Base-by-base conservation (phyloP, 2,888 invertebrate species). In the Pristionchus fissidentatus region DNA sequence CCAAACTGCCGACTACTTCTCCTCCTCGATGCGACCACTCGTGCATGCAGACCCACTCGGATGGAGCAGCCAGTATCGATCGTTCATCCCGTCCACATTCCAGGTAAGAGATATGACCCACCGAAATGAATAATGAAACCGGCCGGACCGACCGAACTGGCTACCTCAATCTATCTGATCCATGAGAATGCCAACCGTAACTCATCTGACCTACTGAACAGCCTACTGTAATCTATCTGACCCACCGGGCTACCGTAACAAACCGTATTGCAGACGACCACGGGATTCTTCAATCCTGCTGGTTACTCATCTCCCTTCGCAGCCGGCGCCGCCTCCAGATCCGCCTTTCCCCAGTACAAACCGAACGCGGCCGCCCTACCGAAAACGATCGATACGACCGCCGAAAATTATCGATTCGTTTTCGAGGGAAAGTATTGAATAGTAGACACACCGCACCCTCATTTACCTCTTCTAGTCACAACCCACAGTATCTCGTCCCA, bases 21-120 rank as follows among this genome's bases (percentile, higher is more conserved):
- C 85, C 66, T 85, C 87, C 19, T 84, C 88, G 15, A 87, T 88
- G 79, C 84, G 86, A 35, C 84, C 87, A n/a, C 83, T 86, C 10
- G n/a, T n/a, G n/a, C 86, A 84, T 32, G 70, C 83, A 32, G 87
- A 86, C 66, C 62, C 62, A 32, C 87, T 87, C 84, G 82, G 83
- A 43, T 88, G 88, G 89, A 87, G 78, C 77, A 87, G 90, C 46
- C 90, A 90, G 84, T 92, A 92, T 77, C 85, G 91, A 66, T 87
- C 87, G 5, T 84, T 91, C 60, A 90, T 90, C 83, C 90, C 91
- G 2, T 84, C 90, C 13, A 87, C 88, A 41, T 89, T 91, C 86
- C 90, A 91, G 86, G 90, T 89, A 77, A 85, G 84, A 62, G 29
- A 13, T 35, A 26, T 35, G 10, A 29, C 5, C 26, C 8, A 29